phyloP scores from a whole-genome alignment of 2,113 vertebrate genomes.

The Xiphophorus couchianus region DNA sequence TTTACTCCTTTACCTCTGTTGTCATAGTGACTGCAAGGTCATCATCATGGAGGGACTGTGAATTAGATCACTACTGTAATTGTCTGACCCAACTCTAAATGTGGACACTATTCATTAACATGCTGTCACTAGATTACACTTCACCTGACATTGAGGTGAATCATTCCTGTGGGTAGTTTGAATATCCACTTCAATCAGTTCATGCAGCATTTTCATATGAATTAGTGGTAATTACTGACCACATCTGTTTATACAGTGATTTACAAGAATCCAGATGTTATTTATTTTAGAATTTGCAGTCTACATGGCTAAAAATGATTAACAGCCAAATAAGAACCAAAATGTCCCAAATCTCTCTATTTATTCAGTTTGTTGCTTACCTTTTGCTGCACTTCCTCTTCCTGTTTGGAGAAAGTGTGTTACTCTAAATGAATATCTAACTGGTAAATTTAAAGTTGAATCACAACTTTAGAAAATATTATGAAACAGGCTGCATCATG shows the following conservation, averaged over 20 bases:
- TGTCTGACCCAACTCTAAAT: conserved; percentile 39
- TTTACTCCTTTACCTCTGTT: conserved; percentile 18
- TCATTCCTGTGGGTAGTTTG: background rate
- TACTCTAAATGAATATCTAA: background rate
- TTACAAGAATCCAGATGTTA: background rate
- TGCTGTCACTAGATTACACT: conserved; percentile 33
- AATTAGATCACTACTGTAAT: conserved; percentile 72
- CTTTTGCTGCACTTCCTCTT: background rate
- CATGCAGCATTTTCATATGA: background rate
- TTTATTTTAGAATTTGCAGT: background rate
- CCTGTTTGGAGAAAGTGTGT: background rate
- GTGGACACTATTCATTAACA: conserved; percentile 45
- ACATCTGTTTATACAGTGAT: background rate
- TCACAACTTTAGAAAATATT: background rate
- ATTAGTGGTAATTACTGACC: background rate
- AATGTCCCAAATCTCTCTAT: background rate
- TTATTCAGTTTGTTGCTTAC: background rate
- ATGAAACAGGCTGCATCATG: background rate
- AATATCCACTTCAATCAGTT: background rate
- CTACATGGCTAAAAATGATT: background rate
- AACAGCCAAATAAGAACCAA: background rate
- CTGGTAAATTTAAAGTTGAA: background rate
- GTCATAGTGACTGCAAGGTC: conserved; percentile 61
- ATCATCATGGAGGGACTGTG: conserved; percentile 71
- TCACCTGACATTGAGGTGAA: conserved; percentile 17